A percentile compares a stretch with the other conserved stretches of the same genome.
Evolutionary conservation across 2,888 invertebrate species (phyloP).

Genomic region (Branchellion lobata): DNA sequence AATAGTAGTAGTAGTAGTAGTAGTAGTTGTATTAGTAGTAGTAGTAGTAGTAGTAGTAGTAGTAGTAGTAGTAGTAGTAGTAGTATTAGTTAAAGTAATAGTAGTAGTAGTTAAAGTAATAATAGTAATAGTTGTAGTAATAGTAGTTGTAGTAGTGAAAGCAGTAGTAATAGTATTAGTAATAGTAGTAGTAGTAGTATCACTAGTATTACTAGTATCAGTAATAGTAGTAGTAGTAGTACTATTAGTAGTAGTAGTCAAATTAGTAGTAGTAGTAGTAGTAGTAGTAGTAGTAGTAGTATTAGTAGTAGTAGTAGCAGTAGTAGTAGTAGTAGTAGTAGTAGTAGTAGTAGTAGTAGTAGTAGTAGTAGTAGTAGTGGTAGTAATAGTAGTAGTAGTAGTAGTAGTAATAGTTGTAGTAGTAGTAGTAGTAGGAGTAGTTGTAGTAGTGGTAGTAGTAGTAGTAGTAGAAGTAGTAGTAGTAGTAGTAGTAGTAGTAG

Average conservation of each 20-base stretch:
- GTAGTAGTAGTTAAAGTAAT: background rate
- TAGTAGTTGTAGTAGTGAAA: background rate
- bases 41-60: background rate
- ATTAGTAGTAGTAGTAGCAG: constrained; percentile 4
- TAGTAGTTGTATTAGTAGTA: constrained; percentile 2
- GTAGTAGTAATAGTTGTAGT: background rate
- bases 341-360: background rate
- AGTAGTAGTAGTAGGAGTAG: constrained; percentile 15
- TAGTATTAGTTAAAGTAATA: background rate
- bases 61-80: background rate
- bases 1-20: background rate
- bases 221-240: constrained; percentile 44
- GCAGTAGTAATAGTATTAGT: background rate
- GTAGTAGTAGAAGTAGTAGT: constrained; percentile 16
- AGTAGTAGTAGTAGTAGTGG: constrained; percentile 12
- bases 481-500: constrained; percentile 12
- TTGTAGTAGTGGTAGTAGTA: constrained; percentile 17
- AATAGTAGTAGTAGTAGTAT: background rate
- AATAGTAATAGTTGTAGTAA: background rate
- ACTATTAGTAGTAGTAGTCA: background rate
- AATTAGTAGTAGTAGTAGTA: background rate
- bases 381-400: constrained; percentile 22
- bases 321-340: background rate
- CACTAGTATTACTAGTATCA: constrained; percentile 7
- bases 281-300: background rate